Evolutionary conservation across 2,888 invertebrate species (phyloP).

Genomic region (Lagria hirta): DNA sequence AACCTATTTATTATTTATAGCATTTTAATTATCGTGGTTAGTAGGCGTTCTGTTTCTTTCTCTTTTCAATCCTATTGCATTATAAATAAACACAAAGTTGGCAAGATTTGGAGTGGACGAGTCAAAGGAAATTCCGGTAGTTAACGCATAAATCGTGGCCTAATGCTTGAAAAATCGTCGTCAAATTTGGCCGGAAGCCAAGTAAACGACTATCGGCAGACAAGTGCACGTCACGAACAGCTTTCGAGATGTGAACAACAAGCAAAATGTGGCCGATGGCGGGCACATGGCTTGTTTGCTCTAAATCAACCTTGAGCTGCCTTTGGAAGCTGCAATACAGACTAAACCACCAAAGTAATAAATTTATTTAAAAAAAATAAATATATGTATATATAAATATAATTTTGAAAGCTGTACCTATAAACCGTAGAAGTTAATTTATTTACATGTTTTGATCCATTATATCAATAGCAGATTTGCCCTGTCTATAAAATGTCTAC

Average conservation of each 20-base stretch:
- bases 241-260: constrained; percentile 3
- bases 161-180: constrained; percentile 17
- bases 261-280: constrained; percentile 19
- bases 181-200: constrained; percentile 28
- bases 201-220: constrained; percentile 21
- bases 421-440: no score
- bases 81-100: constrained; percentile 23
- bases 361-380: no score
- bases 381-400: no score
- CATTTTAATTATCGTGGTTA: constrained; percentile 15
- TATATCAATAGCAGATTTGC: no score
- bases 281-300: constrained; percentile 20
- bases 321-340: no score
- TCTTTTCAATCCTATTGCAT: constrained; percentile 17
- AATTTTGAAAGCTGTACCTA: no score
- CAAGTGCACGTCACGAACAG: constrained; percentile 27
- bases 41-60: constrained; percentile 11
- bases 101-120: constrained; percentile 9
- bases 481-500: no score
- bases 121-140: constrained; percentile 40
- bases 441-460: no score
- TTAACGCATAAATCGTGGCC: constrained; percentile 29
- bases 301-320: no score
- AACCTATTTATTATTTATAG: constrained; percentile 18
- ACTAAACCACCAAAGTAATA: no score